Evolutionary conservation across 2,888 invertebrate genomes (phyloP), one percentile per base, ranked within the genome.

Genomic region (Rapana venosa): DNA sequence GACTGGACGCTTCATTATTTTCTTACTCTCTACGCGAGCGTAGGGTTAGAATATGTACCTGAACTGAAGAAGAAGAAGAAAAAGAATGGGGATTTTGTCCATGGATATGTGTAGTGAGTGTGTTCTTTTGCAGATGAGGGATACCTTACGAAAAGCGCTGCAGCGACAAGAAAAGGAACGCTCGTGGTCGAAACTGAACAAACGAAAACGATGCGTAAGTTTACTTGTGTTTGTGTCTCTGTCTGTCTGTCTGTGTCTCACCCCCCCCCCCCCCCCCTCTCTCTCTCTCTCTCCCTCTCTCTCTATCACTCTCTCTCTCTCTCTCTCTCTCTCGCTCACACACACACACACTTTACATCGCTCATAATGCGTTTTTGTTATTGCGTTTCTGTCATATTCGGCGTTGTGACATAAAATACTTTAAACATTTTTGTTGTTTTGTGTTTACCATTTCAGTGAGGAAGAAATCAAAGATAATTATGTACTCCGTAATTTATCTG

Each of bases 281-380:
- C 87, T 87, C 87, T 87, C 87, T 87, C 87, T 87, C 87, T 61
- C 87, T 87, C 87, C 30, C 87, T 87, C 87, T 66, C 87, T 87
- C 87, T 66, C 87, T 87, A 70, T 66, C 66, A 26, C 26, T 66
- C 58, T 66, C 66, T 35, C 32, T 77, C 74, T 74, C 74, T 77
- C 74, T 66, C 66, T 66, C 66, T 66, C 66, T 66, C 66, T 66
- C 66, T 22, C 17, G 66, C 26, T 2, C 66, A 66, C 66, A 22
- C 66, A 66, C 26, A 26, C 22, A 66, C 66, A 66, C 20, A 20
- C 17, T 20, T 66, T 20, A 66, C 20, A 66, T 66, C 26, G 26
- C 66, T 66, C 17, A 22, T 20, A 66, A 22, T 66, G 47, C 47
- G 2, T 5, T 47, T 47, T 47, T 47, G 47, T 47, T 47, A 47